Evolutionary conservation across 2,113 vertebrate genomes (phyloP).

Genomic region (Nicator chloris): DNA sequence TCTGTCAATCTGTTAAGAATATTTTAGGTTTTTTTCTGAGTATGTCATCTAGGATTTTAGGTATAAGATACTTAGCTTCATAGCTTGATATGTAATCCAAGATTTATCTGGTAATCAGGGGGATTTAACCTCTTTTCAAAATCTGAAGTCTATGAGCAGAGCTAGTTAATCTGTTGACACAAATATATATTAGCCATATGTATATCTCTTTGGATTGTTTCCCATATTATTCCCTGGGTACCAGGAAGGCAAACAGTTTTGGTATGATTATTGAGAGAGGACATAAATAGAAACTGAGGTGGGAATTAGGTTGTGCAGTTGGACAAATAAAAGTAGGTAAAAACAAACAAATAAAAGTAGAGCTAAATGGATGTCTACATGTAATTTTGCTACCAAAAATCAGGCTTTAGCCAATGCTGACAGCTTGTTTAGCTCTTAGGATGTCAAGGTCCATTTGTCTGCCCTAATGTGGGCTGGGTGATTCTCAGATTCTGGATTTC

Average conservation of each 20-base stretch:
- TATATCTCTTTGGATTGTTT: background rate
- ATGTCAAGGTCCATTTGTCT: background rate
- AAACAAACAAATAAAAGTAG: background rate
- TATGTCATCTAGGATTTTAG: background rate
- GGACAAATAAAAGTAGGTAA: background rate
- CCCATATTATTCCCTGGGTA: background rate
- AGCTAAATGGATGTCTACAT: background rate
- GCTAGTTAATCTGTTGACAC: background rate
- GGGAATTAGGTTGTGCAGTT: background rate
- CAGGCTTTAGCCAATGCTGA: background rate
- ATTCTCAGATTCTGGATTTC: background rate
- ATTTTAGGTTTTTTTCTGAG: background rate
- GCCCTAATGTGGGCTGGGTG: rapidly evolving
- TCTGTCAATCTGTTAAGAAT: background rate
- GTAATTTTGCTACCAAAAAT: background rate
- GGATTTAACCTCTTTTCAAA: background rate
- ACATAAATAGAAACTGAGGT: background rate
- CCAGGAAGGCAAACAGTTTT: background rate
- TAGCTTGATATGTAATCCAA: background rate
- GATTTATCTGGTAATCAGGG: background rate
- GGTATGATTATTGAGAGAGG: background rate
- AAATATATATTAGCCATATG: background rate
- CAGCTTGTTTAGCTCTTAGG: background rate
- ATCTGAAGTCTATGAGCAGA: background rate
- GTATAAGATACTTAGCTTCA: background rate